Evolutionary conservation across 1,140 invertebrate species (phyloP), one percentile per base, ranked within the genome.

Genomic region (Kradibia gibbosae): DNA sequence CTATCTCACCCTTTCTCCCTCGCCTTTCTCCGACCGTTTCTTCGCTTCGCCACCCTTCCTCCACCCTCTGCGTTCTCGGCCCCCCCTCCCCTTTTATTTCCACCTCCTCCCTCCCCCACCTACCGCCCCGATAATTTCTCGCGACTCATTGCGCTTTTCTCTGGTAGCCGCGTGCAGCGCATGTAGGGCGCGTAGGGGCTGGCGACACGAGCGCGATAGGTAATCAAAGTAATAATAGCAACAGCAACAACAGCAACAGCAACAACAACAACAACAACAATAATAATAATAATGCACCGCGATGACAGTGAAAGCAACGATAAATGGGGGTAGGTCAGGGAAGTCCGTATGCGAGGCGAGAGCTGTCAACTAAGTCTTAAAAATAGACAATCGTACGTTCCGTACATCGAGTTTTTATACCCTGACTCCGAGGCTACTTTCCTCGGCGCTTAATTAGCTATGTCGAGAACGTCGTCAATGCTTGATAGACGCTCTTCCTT

Each of bases 381-480:
- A n/a, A 67, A 67, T 67, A 67, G 34, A 39, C 34, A 62, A 34
- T 34, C 7, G 34, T 62, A 34, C 31, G 36, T 15, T 36, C 36
- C 22, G 60, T 15, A 65, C 31, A 22, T 73, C 5, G 5, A 34
- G 45, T 20, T 22, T 17, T 22, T 55, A 34, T 48, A 8, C 0
- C 17, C 2, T 3, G 4, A 13, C 57, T 36, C n/a, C 62, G 11
- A 17, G 11, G 53, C 53, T n/a, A 22, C 76, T 78, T 48, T 45
- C 31, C 53, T 67, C n/a, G 42, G n/a, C 60, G 22, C 57, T 53
- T n/a, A 70, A 78, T 78, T 71, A 78, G 50, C n/a, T 70, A 78
- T 71, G 77, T 42, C 22, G 11, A 10, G 22, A 36, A 34, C 48
- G 73, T 57, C 73, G 73, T 57, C 50, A 28, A 22, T 28, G 31